Conservation (phyloP, 2,888 invertebrate species). For the Drosophila paramelanica region DNA sequence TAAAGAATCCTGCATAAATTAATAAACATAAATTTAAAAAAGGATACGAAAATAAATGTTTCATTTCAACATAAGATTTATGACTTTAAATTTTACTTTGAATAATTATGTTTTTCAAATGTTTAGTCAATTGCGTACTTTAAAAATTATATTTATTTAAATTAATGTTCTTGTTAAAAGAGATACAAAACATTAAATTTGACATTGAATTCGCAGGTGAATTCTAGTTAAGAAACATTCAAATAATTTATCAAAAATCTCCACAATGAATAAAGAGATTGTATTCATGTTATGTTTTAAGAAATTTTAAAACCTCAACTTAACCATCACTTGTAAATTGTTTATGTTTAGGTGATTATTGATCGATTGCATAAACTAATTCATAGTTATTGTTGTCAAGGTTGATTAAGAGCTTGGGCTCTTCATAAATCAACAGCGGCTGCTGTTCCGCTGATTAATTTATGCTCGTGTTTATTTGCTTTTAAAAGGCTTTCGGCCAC, state of each 20-base stretch:
- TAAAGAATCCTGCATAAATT: too few species aligned
- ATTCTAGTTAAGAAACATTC: conserved; percentile 1
- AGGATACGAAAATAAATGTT: too few species aligned
- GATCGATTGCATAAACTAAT: conserved; percentile 37
- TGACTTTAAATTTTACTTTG: neutral
- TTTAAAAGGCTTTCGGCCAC: conserved; percentile 28
- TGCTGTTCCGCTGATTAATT: conserved; percentile 40
- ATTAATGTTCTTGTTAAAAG: neutral
- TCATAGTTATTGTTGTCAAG: conserved; percentile 49
- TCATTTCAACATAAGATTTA: too few species aligned
- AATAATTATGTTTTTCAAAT: neutral
- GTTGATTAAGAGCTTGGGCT: conserved; percentile 34
- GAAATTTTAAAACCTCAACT: conserved; percentile 6
- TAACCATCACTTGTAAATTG: neutral
- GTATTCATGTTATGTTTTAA: conserved; percentile 2
- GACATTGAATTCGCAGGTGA: neutral
- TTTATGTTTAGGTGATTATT: conserved; percentile 26
- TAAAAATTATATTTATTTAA: neutral
- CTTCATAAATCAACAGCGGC: conserved; percentile 29
- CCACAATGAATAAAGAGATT: conserved; percentile 5
- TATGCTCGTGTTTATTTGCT: conserved; percentile 26
- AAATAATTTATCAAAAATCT: conserved; percentile 1
- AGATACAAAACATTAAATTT: neutral
- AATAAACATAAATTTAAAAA: too few species aligned
- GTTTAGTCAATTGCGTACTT: neutral